A percentile compares a stretch with the other conserved stretches of the same genome.
Evolutionary conservation across 1,140 invertebrate genomes (phyloP).

Genomic region (Periplaneta americana): DNA sequence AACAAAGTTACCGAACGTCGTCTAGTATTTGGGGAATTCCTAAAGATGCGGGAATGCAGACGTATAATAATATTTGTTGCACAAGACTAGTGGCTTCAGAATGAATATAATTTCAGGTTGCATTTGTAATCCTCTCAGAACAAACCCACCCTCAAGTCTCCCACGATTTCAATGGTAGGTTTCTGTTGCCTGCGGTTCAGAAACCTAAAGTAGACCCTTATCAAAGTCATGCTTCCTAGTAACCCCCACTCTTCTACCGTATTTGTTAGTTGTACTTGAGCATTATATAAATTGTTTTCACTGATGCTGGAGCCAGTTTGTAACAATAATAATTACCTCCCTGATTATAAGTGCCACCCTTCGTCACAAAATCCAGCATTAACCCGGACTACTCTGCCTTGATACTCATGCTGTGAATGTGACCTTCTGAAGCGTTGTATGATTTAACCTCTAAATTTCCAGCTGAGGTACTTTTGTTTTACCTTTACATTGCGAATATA

Average conservation of each 20-base stretch:
- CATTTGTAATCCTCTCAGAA: too few species aligned
- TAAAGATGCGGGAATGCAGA: too few species aligned
- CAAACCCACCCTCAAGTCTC: too few species aligned
- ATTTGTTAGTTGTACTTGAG: background rate
- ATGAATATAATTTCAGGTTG: too few species aligned
- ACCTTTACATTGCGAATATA: too few species aligned
- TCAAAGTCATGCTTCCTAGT: background rate
- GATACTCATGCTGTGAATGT: background rate
- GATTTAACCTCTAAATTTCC: background rate
- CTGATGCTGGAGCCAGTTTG: background rate
- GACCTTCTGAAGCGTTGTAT: background rate
- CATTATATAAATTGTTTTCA: background rate
- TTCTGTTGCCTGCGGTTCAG: background rate
- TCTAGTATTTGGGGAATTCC: too few species aligned
- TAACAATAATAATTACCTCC: background rate
- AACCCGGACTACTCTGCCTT: background rate
- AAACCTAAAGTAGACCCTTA: background rate
- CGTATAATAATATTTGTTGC: too few species aligned
- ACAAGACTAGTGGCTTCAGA: too few species aligned
- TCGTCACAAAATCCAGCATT: background rate
- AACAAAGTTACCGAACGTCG: too few species aligned
- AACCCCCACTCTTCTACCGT: background rate
- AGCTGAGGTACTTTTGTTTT: too few species aligned
- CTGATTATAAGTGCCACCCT: background rate
- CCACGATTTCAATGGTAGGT: too few species aligned